Base-by-base conservation (phyloP, 2,888 invertebrate species). In the Dascillus cervinus region DNA sequence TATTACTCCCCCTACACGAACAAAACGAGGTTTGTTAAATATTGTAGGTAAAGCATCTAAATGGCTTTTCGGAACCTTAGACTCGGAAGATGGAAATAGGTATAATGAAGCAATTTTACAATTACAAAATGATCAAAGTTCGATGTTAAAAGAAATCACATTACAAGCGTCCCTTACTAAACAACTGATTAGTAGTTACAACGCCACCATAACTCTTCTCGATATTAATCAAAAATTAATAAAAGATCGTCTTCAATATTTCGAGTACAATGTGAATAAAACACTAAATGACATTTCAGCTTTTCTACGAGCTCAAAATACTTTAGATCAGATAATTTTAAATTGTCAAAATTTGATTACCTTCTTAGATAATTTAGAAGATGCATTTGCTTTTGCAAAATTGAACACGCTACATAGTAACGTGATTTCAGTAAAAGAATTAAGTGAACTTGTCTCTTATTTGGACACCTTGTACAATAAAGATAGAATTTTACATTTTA, bases 351-450 rank as follows among this genome's bases (percentile, higher is more conserved):
- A 37, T 31, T 19, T 46, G 29, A 39, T 44, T 12, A 32, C 27
- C n/a, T 28, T 42, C 13, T 13, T 46, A 17, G 40, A 46, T 23
- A 45, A 39, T 26, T 20, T 46, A 4, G 44, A 46, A 37, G 38
- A 46, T 15, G 39, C 44, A 10, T 32, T 46, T 11, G 38, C 35
- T 26, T 46, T 46, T 21, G 30, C 37, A 6, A 40, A 43, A 40
- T 23, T 46, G 26, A 45, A 40, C 11, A 34, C 38, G 13, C 27
- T 43, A n/a, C 44, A 43, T 32, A 39, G 22, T 13, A 27, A 32
- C 5, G 29, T 45, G 8, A 22, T 44, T 14, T 29, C 32, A 3
- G 11, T 20, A 9, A 20, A 10, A 17, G 26, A 45, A 15, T 15
- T 45, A 23, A n/a, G 10, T 25, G 14, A 19, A 23, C 41, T 45